Percentiles rank a stretch among this genome's conserved stretches.
phyloP scores from a whole-genome alignment of 2,888 invertebrate species.

The Anodontia alba region DNA sequence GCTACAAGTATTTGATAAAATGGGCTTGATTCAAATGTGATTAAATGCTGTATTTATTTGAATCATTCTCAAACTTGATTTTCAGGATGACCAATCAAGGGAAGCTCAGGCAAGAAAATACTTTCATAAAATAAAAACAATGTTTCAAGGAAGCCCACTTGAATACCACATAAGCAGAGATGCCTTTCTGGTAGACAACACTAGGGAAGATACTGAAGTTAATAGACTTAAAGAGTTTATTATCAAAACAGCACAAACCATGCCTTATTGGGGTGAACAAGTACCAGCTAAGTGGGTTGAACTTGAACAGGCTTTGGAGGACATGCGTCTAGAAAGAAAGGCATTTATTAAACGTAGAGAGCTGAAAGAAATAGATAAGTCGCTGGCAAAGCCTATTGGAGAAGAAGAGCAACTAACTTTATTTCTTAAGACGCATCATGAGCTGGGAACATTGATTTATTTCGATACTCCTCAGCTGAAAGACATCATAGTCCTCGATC shows the following conservation, averaged over 20 bases:
- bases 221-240: constrained; percentile 28
- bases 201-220: constrained; percentile 24
- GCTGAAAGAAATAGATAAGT: constrained; percentile 28
- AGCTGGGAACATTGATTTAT: constrained; percentile 43
- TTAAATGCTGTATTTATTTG: no score
- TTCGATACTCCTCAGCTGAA: constrained; percentile 29
- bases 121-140: constrained; percentile 31
- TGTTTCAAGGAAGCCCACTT: constrained; percentile 38
- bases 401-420: constrained; percentile 40
- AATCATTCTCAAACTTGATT: no score
- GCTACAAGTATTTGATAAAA: no score
- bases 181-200: constrained; percentile 41
- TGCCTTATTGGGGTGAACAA: constrained; percentile 47
- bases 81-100: not conserved
- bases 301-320: constrained; percentile 44
- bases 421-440: constrained; percentile 41
- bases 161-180: constrained; percentile 27
- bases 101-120: constrained; percentile 1
- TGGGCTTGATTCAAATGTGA: no score
- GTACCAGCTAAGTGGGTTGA: constrained; percentile 53
- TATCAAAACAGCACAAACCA: constrained; percentile 27
- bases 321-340: constrained; percentile 33
- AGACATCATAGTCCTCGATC: constrained; percentile 42
- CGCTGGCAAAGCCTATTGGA: constrained; percentile 38
- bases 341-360: constrained; percentile 29